phyloP scores from a whole-genome alignment of 2,888 invertebrate genomes.

The Cancer borealis region DNA sequence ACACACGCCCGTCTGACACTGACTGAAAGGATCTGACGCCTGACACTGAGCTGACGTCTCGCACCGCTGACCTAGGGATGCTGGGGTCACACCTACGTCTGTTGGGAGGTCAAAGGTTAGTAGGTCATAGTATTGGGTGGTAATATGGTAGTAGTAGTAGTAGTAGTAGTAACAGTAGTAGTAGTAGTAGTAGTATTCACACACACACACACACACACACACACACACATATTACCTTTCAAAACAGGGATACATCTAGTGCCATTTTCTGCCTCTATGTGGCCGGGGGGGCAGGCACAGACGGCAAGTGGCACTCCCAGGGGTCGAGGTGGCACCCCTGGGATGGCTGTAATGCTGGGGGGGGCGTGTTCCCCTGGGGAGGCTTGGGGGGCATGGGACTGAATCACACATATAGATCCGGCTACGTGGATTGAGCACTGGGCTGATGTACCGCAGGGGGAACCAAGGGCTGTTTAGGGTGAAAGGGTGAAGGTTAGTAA shows the following conservation, averaged over 20 bases:
- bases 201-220: slow-evolving; percentile 28
- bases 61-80: slow-evolving; percentile 90
- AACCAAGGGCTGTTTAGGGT: slow-evolving; percentile 67
- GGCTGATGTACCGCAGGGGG: slow-evolving; percentile 70
- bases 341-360: slow-evolving; percentile 63
- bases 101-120: not conserved
- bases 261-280: slow-evolving; percentile 67
- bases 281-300: slow-evolving; percentile 69
- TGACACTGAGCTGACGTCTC: slow-evolving; percentile 89
- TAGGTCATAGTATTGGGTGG: not conserved
- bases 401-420: slow-evolving; percentile 72
- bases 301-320: slow-evolving; percentile 62
- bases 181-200: not conserved
- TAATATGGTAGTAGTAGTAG: not conserved
- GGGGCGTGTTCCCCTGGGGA: not conserved
- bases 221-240: slow-evolving; percentile 68
- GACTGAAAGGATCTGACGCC: slow-evolving; percentile 88
- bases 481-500: not conserved
- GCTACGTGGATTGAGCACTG: slow-evolving; percentile 69
- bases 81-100: slow-evolving; percentile 78
- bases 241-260: slow-evolving; percentile 72
- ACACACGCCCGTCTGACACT: slow-evolving; percentile 88
- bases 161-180: slow-evolving; percentile 2
- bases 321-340: slow-evolving; percentile 53
- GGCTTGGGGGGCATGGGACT: not conserved